These are phyloP conservation scores for Chrysomallon squamiferum DNA, from an alignment of 1,140 invertebrate species.

Conservation along the genomic window DNA sequence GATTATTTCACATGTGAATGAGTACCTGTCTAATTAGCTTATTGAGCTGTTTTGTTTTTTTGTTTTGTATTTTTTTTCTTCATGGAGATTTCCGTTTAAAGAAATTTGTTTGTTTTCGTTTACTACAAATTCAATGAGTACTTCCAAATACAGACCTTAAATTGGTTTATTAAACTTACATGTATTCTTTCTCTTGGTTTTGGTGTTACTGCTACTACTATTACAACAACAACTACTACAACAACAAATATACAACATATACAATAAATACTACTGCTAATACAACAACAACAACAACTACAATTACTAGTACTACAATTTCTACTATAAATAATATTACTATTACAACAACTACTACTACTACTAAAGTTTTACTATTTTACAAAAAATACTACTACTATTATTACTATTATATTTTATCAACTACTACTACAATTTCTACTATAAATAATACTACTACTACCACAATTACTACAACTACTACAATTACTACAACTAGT, in stretches of 20 bases:
- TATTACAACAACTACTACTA: neutral
- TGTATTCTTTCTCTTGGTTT: neutral
- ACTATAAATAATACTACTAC: neutral
- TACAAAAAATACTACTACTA: neutral
- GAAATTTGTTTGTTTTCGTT: no score
- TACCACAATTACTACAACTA: neutral
- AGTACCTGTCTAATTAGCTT: no score
- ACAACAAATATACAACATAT: neutral
- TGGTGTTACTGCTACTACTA: neutral
- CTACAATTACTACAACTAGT: neutral
- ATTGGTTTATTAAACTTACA: no score
- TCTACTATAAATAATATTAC: neutral
- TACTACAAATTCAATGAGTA: no score
- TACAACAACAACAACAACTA: neutral
- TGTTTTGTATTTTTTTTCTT: no score
- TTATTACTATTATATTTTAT: neutral
- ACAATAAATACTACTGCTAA: neutral
- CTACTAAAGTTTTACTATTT: neutral
- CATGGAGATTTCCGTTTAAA: no score
- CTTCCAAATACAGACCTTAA: no score
- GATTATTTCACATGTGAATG: no score
- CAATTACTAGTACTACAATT: neutral
- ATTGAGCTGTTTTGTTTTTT: no score
- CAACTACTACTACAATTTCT: neutral
- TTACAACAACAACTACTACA: neutral